phyloP scores from a whole-genome alignment of 2,113 vertebrate genomes.

The Cebus imitator region DNA sequence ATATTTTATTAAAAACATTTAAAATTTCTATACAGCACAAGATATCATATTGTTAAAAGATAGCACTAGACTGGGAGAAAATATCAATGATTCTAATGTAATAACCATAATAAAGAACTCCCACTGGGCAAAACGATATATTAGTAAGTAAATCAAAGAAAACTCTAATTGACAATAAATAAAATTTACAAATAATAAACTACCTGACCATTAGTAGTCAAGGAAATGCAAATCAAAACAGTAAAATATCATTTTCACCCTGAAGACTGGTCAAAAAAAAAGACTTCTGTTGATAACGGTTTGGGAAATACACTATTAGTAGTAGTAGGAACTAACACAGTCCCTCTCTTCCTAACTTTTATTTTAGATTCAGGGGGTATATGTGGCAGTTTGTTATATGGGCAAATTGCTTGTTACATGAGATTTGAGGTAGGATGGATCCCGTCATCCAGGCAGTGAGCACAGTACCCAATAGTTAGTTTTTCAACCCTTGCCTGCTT shows the following conservation, averaged over 20 bases:
- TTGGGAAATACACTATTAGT: not conserved
- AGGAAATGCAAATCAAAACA: not conserved
- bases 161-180: not conserved
- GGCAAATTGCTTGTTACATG: too few species aligned
- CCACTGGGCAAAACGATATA: not conserved
- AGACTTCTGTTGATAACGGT: not conserved
- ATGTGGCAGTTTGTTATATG: too few species aligned
- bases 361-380: too few species aligned
- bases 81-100: not conserved
- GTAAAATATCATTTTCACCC: not conserved
- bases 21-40: not conserved
- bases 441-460: too few species aligned
- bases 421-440: too few species aligned
- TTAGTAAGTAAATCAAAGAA: not conserved
- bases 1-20: slow-evolving; percentile 17
- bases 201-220: not conserved
- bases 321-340: not conserved
- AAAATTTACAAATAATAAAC: not conserved
- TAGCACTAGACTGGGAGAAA: not conserved
- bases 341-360: too few species aligned
- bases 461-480: too few species aligned
- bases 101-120: not conserved
- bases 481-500: too few species aligned
- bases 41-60: not conserved
- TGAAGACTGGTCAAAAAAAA: not conserved